Conservation (phyloP, 2,797 vertebrate species). For the Eulemur coronatus region DNA sequence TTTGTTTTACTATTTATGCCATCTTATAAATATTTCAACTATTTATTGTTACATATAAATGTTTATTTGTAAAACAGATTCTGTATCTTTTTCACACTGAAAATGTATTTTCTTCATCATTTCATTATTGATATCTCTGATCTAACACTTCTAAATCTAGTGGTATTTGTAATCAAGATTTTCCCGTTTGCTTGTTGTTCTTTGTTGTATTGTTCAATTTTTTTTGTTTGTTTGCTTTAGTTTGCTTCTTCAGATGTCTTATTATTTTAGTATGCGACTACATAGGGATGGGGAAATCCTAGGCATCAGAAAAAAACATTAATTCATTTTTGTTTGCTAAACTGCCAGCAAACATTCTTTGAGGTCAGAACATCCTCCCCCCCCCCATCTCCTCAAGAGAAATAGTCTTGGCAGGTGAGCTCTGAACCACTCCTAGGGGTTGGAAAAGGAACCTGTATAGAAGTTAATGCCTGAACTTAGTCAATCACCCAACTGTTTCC, state of each 20-base stretch:
- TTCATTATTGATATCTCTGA: background rate
- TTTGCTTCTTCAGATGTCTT: background rate
- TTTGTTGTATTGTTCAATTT: background rate
- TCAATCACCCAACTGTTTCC: background rate
- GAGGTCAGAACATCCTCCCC: fast-evolving
- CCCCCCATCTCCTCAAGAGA: background rate
- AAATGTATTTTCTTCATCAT: background rate
- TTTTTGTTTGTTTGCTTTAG: background rate
- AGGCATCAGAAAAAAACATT: background rate
- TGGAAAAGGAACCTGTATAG: background rate
- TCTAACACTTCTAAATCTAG: background rate
- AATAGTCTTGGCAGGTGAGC: background rate
- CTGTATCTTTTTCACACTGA: background rate
- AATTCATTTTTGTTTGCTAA: background rate
- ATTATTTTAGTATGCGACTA: background rate
- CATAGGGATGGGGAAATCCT: background rate
- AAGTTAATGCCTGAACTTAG: background rate
- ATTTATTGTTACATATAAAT: background rate
- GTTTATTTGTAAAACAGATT: background rate
- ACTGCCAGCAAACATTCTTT: background rate
- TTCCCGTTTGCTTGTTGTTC: background rate
- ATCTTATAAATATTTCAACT: background rate
- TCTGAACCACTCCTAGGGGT: fast-evolving
- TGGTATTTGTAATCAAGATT: background rate
- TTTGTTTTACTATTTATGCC: background rate